A percentile compares a stretch with the other conserved stretches of the same genome.
phyloP scores from a whole-genome alignment of 2,113 vertebrate genomes.

The Syngnathus scovelli region DNA sequence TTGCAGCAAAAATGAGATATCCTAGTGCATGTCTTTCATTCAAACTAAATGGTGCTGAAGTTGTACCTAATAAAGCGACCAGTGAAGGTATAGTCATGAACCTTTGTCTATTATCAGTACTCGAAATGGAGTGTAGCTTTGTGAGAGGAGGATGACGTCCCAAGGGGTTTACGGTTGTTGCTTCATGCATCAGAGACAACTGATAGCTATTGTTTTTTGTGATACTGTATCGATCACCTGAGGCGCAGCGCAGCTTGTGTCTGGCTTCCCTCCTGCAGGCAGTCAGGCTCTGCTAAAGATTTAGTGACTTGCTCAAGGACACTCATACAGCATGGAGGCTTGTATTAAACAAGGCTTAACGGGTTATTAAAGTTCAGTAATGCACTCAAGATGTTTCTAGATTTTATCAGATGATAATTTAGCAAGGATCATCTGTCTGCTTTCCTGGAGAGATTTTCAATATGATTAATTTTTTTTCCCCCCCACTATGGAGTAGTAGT shows the following conservation, averaged over 20 bases:
- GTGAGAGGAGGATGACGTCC: slow-evolving; percentile 10
- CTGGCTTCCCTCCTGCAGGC: slow-evolving; percentile 6
- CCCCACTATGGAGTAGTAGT: not conserved
- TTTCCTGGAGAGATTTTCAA: slow-evolving; percentile 1
- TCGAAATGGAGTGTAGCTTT: not conserved
- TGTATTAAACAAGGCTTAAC: slow-evolving; percentile 5
- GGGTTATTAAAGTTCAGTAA: not conserved
- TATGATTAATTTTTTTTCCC: not conserved
- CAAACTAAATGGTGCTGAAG: not conserved
- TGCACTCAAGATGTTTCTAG: not conserved
- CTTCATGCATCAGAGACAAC: slow-evolving; percentile 32
- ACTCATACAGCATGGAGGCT: slow-evolving; percentile 21
- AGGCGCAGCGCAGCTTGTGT: slow-evolving; percentile 34
- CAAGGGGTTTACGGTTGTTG: slow-evolving; percentile 8
- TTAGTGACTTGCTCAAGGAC: slow-evolving; percentile 48
- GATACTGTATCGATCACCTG: slow-evolving; percentile 42
- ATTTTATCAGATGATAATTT: slow-evolving; percentile 4
- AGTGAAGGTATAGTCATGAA: not conserved
- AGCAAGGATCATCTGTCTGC: not conserved
- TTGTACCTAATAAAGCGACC: not conserved
- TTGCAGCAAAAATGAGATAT: too few relatives aligned
- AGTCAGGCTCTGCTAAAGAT: slow-evolving; percentile 30
- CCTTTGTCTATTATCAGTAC: not conserved
- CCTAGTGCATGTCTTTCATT: not conserved
- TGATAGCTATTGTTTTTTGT: slow-evolving; percentile 22